These are phyloP conservation scores for Caloenas nicobarica DNA, from an alignment of 2,113 vertebrate genomes.

Conservation along the genomic window DNA sequence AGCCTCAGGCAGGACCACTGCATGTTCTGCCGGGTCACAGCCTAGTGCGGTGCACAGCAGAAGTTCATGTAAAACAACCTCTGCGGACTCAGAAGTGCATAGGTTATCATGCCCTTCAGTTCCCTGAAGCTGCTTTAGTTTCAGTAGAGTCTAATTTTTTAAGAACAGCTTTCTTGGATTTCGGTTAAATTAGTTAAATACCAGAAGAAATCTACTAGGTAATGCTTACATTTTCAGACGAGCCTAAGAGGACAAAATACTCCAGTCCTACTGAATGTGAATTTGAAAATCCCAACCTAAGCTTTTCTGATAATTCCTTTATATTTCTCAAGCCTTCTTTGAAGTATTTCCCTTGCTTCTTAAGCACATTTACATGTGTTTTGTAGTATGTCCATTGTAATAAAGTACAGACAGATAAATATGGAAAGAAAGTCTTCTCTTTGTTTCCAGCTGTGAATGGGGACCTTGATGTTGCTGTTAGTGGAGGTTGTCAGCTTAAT, in stretches of 20 bases:
- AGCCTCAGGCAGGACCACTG: background rate
- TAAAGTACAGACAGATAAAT: slow-evolving; percentile 39
- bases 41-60: background rate
- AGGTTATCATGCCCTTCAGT: background rate
- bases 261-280: background rate
- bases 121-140: background rate
- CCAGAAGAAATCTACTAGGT: background rate
- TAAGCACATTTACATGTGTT: background rate
- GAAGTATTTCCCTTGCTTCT: background rate
- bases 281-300: background rate
- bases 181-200: background rate
- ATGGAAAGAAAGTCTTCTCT: background rate
- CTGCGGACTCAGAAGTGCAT: background rate
- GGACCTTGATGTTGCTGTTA: slow-evolving; percentile 2
- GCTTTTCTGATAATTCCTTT: background rate
- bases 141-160: background rate
- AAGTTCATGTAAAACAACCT: background rate
- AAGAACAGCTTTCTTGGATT: background rate
- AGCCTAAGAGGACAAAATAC: background rate
- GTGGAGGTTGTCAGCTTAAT: slow-evolving; percentile 8
- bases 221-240: background rate
- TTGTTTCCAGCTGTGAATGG: slow-evolving; percentile 25
- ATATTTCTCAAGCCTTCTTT: background rate
- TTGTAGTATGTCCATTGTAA: slow-evolving; percentile 2
- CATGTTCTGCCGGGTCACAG: background rate